phyloP scores from a whole-genome alignment of 2,888 invertebrate genomes.

The Lydus trimaculatus region DNA sequence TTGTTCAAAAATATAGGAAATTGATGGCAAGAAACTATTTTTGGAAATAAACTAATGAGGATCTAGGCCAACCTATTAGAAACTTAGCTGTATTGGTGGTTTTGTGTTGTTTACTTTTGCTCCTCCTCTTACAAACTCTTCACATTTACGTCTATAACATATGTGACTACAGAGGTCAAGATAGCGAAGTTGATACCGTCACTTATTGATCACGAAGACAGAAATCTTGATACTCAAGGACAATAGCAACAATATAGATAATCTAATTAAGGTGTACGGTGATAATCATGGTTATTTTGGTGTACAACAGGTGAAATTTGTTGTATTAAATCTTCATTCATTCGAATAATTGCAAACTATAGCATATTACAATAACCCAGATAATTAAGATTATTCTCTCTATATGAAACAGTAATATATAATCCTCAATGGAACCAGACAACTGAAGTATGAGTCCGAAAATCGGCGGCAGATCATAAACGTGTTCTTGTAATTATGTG shows the following conservation, averaged over 20 bases:
- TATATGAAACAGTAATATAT: too few species aligned
- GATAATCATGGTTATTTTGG: not conserved
- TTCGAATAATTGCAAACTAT: not conserved
- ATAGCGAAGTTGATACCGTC: not conserved
- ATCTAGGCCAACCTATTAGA: too few species aligned
- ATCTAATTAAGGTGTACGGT: not conserved
- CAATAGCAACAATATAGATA: constrained; percentile 4
- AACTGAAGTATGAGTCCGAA: not conserved
- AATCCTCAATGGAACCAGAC: too few species aligned
- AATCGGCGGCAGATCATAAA: not conserved
- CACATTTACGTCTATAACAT: not conserved
- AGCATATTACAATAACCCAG: not conserved
- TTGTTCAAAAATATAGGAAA: too few species aligned
- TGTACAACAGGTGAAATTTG: constrained; percentile 8
- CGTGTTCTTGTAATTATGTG: not conserved
- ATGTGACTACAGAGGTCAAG: not conserved
- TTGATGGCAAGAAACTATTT: too few species aligned
- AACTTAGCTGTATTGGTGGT: too few species aligned
- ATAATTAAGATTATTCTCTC: not conserved
- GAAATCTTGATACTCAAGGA: too few species aligned
- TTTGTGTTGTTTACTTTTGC: not conserved
- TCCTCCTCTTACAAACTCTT: not conserved
- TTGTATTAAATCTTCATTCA: not conserved
- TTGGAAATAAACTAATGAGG: too few species aligned
- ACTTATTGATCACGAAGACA: too few species aligned